Percentiles rank a stretch among this genome's conserved stretches.
Evolutionary conservation across 2,888 invertebrate genomes (phyloP).

Genomic region (Morinoia aosen): DNA sequence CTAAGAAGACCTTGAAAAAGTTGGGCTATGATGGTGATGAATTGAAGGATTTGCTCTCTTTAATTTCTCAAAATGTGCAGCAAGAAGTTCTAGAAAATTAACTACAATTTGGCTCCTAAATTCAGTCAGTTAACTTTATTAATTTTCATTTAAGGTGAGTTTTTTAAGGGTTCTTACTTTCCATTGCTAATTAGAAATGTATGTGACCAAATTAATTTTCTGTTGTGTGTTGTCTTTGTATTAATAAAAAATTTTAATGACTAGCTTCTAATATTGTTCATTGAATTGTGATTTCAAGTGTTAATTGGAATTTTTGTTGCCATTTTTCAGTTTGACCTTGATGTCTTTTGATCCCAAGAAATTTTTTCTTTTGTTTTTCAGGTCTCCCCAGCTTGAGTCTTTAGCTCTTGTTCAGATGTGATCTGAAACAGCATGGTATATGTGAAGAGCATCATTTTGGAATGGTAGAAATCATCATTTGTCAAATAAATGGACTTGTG

Average conservation of each 20-base stretch:
- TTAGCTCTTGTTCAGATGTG: background rate
- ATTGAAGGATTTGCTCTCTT: background rate
- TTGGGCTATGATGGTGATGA: conserved; percentile 4
- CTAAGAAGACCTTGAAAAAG: background rate
- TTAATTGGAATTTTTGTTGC: background rate
- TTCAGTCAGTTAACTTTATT: background rate
- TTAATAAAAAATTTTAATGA: background rate
- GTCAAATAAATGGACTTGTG: no score
- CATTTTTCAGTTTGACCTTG: background rate
- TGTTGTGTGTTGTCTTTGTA: background rate
- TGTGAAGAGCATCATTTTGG: background rate
- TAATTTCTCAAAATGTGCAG: conserved; percentile 2
- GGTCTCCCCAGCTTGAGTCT: background rate
- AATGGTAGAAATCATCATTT: no score
- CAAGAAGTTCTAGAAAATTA: background rate
- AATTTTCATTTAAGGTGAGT: background rate
- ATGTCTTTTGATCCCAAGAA: background rate
- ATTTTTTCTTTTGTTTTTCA: background rate
- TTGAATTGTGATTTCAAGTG: background rate
- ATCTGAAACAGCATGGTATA: background rate
- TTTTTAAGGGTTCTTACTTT: background rate
- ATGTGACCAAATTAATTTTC: background rate
- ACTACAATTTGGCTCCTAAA: background rate
- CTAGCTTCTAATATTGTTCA: background rate
- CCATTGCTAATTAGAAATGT: background rate